Evolutionary conservation across 2,113 vertebrate species (phyloP).

Genomic region (Notothenia rossii): DNA sequence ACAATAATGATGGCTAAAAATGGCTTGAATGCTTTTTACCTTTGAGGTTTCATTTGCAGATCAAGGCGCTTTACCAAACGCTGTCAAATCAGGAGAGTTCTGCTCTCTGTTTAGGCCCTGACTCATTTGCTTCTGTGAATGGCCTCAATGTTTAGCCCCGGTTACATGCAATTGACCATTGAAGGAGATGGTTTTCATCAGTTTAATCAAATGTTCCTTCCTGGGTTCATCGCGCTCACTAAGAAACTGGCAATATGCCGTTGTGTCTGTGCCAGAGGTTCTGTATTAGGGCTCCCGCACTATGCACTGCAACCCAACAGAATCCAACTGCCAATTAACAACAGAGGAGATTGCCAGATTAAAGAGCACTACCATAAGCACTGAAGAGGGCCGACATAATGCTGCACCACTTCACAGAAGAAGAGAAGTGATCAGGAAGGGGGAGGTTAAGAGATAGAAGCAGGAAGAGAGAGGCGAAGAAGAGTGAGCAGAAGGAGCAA

Average conservation of each 20-base stretch:
- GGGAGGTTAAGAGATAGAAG: conserved; percentile 53
- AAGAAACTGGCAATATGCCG: conserved; percentile 47
- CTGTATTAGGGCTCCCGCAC: conserved; percentile 51
- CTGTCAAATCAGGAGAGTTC: neutral
- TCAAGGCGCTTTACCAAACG: neutral
- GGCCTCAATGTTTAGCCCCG: conserved; percentile 8
- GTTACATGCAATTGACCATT: conserved; percentile 32
- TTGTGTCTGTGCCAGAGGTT: conserved; percentile 51
- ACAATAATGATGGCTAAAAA: neutral
- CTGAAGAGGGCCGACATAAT: conserved; percentile 59
- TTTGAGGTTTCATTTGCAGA: neutral
- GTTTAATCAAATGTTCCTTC: neutral
- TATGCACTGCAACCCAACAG: conserved; percentile 46
- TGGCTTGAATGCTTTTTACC: neutral
- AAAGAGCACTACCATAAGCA: conserved; percentile 68
- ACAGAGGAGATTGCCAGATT: conserved; percentile 67
- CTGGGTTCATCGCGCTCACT: conserved; percentile 16
- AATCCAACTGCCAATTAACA: conserved; percentile 73
- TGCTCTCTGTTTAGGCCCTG: neutral
- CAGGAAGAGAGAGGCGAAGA: conserved; percentile 42
- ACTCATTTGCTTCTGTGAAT: conserved; percentile 6
- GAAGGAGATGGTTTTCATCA: conserved; percentile 27
- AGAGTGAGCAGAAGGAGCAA: conserved; percentile 52
- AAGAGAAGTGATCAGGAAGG: conserved; percentile 58
- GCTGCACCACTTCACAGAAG: conserved; percentile 66